Evolutionary conservation across 2,888 invertebrate species (phyloP).

Genomic region (Melieria crassipennis): DNA sequence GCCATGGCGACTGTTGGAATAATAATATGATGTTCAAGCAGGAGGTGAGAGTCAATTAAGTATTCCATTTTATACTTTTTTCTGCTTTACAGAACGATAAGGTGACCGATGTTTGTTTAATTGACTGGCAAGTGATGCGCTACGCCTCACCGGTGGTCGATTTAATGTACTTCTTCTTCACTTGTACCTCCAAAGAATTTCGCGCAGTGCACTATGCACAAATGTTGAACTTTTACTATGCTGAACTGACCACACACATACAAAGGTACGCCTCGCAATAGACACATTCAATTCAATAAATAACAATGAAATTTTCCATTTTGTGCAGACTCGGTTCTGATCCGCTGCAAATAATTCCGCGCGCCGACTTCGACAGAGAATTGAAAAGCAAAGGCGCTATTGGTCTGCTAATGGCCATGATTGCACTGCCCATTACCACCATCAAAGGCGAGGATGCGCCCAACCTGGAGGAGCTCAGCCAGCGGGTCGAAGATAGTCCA

Average conservation of each 20-base stretch:
- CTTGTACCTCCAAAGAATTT: slow-evolving; percentile 53
- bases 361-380: slow-evolving; percentile 51
- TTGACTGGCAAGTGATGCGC: slow-evolving; percentile 62
- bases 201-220: slow-evolving; percentile 49
- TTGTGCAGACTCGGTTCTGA: slow-evolving; percentile 51
- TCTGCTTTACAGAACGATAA: slow-evolving; percentile 32
- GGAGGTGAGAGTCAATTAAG: slow-evolving; percentile 34
- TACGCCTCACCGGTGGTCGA: slow-evolving; percentile 60
- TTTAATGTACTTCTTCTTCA: slow-evolving; percentile 57
- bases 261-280: slow-evolving; percentile 45
- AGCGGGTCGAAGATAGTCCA: slow-evolving; percentile 50
- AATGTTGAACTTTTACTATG: slow-evolving; percentile 55
- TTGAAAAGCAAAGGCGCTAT: slow-evolving; percentile 51
- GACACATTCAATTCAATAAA: not conserved
- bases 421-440: slow-evolving; percentile 57
- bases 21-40: slow-evolving; percentile 60
- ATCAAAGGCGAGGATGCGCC: slow-evolving; percentile 54
- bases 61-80: not conserved
- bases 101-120: slow-evolving; percentile 49
- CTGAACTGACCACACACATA: slow-evolving; percentile 48
- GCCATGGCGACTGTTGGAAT: slow-evolving; percentile 64
- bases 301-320: too few relatives aligned
- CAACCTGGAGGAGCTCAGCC: slow-evolving; percentile 57
- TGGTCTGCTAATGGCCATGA: slow-evolving; percentile 56
- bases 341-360: slow-evolving; percentile 50